Conservation (phyloP, 37 sponge, comb jelly and placozoan species). For the Amphimedon queenslandica region DNA sequence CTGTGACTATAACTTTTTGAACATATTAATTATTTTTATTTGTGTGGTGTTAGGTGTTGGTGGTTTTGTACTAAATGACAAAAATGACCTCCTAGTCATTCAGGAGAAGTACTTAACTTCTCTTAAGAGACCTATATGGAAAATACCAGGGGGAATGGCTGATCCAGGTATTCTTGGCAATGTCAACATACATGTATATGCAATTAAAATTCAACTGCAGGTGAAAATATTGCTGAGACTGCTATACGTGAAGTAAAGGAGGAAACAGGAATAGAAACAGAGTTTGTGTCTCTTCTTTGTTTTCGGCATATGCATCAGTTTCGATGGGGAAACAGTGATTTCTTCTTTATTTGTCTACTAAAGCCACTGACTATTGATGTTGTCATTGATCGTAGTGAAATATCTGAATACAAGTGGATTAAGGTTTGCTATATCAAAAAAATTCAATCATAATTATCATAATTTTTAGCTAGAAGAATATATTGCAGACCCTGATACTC, state of each 20-base stretch:
- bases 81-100: slow-evolving; percentile 64
- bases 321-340: slow-evolving; percentile 57
- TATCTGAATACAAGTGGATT: slow-evolving; percentile 80
- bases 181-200: background rate
- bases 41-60: slow-evolving; percentile 56
- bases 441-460: background rate
- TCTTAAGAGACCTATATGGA: slow-evolving; percentile 49
- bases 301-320: slow-evolving; percentile 76
- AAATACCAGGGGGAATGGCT: slow-evolving; percentile 79
- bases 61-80: slow-evolving; percentile 82
- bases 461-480: slow-evolving; percentile 41
- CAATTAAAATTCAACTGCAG: slow-evolving; percentile 28
- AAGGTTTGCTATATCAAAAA: slow-evolving; percentile 29
- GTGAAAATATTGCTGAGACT: slow-evolving; percentile 66
- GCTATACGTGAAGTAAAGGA: slow-evolving; percentile 75
- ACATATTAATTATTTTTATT: background rate
- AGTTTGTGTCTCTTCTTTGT: slow-evolving; percentile 73
- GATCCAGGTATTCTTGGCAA: slow-evolving; percentile 42
- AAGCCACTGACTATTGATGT: slow-evolving; percentile 54
- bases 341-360: slow-evolving; percentile 75
- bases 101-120: slow-evolving; percentile 61
- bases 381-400: slow-evolving; percentile 50
- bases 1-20: background rate
- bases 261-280: slow-evolving; percentile 82
- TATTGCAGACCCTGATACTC: slow-evolving; percentile 47